A percentile compares a stretch with the other conserved stretches of the same genome.
Evolutionary conservation across 2,888 invertebrate species (phyloP).

Genomic region (Acrobasis repandana): DNA sequence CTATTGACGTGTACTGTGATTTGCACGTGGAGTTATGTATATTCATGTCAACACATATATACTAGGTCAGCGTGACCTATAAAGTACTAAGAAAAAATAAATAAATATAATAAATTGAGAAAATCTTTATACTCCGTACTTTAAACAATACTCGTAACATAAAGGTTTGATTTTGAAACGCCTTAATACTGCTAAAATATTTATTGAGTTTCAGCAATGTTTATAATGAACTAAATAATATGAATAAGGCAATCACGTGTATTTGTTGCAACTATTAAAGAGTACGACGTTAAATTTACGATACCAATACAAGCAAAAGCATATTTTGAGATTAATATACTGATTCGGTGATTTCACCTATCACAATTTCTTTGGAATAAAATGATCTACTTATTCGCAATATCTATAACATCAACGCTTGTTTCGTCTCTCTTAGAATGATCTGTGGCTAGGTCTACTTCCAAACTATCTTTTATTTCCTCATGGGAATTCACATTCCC

Average conservation of each 20-base stretch:
- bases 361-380: constrained; percentile 79
- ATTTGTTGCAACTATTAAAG: constrained; percentile 73
- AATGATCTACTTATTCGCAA: constrained; percentile 50
- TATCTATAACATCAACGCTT: constrained; percentile 37
- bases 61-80: not conserved
- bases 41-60: not conserved
- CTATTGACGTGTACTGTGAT: too few relatives aligned
- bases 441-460: constrained; percentile 41
- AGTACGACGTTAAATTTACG: constrained; percentile 64
- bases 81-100: not conserved
- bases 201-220: constrained; percentile 77
- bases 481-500: constrained; percentile 40
- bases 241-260: constrained; percentile 79
- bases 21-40: too few relatives aligned
- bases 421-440: constrained; percentile 40
- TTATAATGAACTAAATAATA: constrained; percentile 71
- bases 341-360: constrained; percentile 68
- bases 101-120: not conserved
- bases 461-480: constrained; percentile 41
- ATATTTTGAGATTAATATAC: constrained; percentile 69
- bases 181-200: constrained; percentile 69
- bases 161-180: constrained; percentile 37
- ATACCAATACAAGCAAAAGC: constrained; percentile 74
- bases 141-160: too few relatives aligned
- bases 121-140: not conserved